Evolutionary conservation across 2,113 vertebrate species (phyloP).

Genomic region (Ia io): DNA sequence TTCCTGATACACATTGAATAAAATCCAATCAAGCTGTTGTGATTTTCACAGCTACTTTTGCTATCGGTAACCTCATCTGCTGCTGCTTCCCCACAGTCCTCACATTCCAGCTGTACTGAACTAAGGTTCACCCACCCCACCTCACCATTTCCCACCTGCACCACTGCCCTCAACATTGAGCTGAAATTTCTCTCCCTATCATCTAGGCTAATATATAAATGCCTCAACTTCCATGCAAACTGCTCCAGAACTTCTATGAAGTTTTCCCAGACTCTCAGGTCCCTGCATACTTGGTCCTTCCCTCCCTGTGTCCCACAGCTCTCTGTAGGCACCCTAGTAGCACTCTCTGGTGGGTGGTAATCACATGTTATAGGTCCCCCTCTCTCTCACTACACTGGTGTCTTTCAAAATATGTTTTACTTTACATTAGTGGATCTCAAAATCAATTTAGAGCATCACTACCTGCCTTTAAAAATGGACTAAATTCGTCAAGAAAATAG

Average conservation of each 20-base stretch:
- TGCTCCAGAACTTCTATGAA: neutral
- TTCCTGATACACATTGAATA: neutral
- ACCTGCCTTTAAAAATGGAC: neutral
- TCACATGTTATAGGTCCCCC: neutral
- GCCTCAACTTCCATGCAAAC: neutral
- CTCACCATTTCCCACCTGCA: neutral
- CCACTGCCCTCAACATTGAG: neutral
- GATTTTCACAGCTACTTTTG: neutral
- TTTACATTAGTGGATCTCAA: neutral
- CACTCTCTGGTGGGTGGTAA: neutral
- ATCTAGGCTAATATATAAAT: neutral
- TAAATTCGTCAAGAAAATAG: neutral
- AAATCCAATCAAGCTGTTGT: neutral
- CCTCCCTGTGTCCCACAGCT: neutral
- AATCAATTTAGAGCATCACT: neutral
- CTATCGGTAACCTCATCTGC: neutral
- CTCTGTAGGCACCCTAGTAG: neutral
- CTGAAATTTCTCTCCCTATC: neutral
- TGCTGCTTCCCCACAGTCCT: neutral
- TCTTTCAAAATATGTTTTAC: neutral
- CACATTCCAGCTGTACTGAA: neutral
- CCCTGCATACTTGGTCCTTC: neutral
- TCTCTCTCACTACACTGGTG: neutral
- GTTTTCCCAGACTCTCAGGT: neutral
- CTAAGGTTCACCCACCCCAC: neutral